These are phyloP conservation scores for Zootoca vivipara DNA, from an alignment of 2,113 vertebrate species.

Conservation along the genomic window DNA sequence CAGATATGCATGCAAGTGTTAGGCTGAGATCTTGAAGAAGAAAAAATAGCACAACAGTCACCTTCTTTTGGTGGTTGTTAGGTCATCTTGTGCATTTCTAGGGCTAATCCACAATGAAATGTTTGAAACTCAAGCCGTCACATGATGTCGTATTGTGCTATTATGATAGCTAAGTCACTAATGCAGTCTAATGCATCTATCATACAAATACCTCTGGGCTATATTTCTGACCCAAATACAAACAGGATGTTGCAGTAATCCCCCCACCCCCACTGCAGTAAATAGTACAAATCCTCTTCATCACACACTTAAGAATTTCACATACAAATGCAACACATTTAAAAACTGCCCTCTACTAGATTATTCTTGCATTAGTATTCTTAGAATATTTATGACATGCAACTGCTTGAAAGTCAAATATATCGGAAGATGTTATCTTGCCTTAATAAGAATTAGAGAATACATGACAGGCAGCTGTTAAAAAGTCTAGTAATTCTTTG, in stretches of 20 bases:
- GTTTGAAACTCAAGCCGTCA: conserved; percentile 57
- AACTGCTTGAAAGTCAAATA: not conserved
- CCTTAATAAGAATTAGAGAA: conserved; percentile 40
- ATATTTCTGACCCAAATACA: conserved; percentile 68
- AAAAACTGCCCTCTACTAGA: conserved; percentile 35
- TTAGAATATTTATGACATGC: conserved; percentile 46
- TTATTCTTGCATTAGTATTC: conserved; percentile 53
- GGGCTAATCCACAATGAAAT: conserved; percentile 53
- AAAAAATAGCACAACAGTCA: not conserved
- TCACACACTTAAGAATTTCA: conserved; percentile 47
- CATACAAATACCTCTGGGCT: conserved; percentile 53
- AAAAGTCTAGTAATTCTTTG: not conserved
- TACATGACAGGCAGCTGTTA: conserved; percentile 32
- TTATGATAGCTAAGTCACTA: conserved; percentile 69
- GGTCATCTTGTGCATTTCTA: conserved; percentile 35
- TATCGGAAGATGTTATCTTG: conserved; percentile 26
- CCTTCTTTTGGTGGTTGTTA: conserved; percentile 22
- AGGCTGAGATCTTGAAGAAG: not conserved
- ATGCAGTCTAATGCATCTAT: conserved; percentile 70
- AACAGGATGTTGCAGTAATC: conserved; percentile 68
- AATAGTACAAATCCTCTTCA: conserved; percentile 69
- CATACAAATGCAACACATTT: not conserved
- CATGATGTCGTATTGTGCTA: conserved; percentile 55
- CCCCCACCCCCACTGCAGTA: conserved; percentile 68
- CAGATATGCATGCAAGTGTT: fast-evolving